Base-by-base conservation (phyloP, 1,140 invertebrate species). In the Ectropis grisescens region DNA sequence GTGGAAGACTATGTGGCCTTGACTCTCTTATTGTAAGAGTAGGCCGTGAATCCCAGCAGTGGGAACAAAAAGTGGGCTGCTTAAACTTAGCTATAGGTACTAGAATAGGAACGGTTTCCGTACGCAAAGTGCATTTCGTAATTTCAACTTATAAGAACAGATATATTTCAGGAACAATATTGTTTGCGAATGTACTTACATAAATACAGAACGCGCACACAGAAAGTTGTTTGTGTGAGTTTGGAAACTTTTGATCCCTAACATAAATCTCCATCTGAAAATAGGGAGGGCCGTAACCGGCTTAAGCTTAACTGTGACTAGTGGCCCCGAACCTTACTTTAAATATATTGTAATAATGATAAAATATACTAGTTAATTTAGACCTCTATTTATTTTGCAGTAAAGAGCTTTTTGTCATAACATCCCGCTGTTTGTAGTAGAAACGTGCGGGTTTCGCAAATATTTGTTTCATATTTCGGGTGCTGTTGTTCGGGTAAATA, bases 261-360 rank as follows among this genome's bases (percentile, higher is more conserved):
- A 76, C 68, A 76, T 80, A 80, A 80, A 80, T 76, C 75, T 76
- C 70, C 71, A 80, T 80, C 75, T 76, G 68, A 79, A 79, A 72
- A 72, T 66, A 67, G 66, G 74, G 67, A 59, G 74, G 71, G 71
- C 54, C 51, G 71, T 72, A 76, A 80, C 71, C 71, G 60, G 75
- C 71, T 80, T 80, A 80, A 65, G 75, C 68, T 80, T 72, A 80
- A 70, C 61, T 58, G 54, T 66, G 52, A 69, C 65, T 69, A 62
- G 52, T 64, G 64, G 55, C 54, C 46, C 47, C 55, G 41, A 56
- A 56, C 58, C 51, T 55, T 51, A 48, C 57, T 65, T 72, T 72
- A 72, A 72, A 69, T 72, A 72, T 65, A 67, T 67, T 67, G 56
- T 69, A 69, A 72, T 72, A 69, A 72, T 67, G 59, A 72, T 72